Evolutionary conservation across 2,113 vertebrate species (phyloP).

Genomic region (Charina bottae): DNA sequence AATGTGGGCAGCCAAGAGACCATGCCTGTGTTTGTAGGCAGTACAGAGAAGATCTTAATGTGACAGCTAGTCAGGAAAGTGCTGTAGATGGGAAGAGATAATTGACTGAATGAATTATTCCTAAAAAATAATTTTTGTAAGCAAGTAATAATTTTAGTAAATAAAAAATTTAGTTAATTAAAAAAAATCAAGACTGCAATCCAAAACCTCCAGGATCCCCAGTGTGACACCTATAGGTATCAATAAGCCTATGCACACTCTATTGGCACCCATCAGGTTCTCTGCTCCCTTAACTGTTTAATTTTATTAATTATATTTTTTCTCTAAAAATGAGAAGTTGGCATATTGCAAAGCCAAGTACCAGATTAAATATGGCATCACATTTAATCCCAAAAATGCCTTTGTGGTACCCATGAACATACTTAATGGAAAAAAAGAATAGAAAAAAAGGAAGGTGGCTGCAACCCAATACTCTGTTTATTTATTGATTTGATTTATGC

Average conservation of each 20-base stretch:
- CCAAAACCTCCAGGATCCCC: neutral
- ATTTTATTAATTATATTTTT: neutral
- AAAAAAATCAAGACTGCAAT: neutral
- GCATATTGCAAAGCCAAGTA: no score
- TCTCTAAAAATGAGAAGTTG: neutral
- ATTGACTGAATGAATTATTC: neutral
- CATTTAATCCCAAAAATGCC: neutral
- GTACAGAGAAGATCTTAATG: neutral
- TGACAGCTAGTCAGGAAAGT: constrained; percentile 5
- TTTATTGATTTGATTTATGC: neutral
- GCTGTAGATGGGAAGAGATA: neutral
- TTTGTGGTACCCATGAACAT: neutral
- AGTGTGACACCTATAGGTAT: neutral
- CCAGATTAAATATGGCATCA: neutral
- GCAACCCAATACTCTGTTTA: neutral
- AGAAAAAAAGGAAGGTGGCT: neutral
- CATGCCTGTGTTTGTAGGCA: constrained; percentile 15
- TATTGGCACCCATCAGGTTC: neutral
- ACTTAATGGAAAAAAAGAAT: neutral
- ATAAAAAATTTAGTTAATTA: neutral
- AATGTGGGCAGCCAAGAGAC: neutral
- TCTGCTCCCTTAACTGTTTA: neutral
- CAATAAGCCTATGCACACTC: no score
- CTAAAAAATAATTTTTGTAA: neutral
- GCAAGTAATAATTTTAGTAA: neutral